Conservation (phyloP, 2,888 invertebrate genomes). For the Lithophane socia region DNA sequence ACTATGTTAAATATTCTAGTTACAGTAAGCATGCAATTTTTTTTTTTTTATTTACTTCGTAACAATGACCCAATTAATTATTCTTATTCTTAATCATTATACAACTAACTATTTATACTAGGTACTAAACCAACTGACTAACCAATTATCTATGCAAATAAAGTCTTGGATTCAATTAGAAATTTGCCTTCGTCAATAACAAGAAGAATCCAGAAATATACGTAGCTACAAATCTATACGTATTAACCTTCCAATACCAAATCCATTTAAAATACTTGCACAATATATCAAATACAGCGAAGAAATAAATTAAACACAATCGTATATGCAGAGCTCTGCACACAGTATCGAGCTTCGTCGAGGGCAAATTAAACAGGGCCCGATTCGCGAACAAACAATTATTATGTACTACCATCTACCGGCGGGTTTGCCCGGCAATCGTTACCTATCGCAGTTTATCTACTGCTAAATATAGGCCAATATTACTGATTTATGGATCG, state of each 20-base stretch:
- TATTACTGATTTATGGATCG: background rate
- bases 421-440: conserved; percentile 11
- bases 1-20: too few relatives aligned
- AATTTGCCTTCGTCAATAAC: background rate
- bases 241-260: background rate
- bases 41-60: too few relatives aligned
- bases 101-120: too few relatives aligned
- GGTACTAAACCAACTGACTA: too few relatives aligned
- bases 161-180: background rate
- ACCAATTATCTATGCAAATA: too few relatives aligned
- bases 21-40: too few relatives aligned
- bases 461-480: conserved; percentile 24
- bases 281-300: conserved; percentile 41
- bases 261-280: conserved; percentile 39
- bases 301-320: conserved; percentile 60
- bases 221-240: background rate
- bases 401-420: conserved; percentile 34
- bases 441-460: conserved; percentile 20
- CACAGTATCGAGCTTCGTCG: conserved; percentile 49
- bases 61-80: too few relatives aligned
- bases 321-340: conserved; percentile 37
- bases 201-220: background rate
- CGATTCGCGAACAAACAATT: conserved; percentile 60
- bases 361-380: conserved; percentile 58
- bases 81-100: too few relatives aligned